Conservation (phyloP, 2,113 vertebrate species). For the Salvator merianae region DNA sequence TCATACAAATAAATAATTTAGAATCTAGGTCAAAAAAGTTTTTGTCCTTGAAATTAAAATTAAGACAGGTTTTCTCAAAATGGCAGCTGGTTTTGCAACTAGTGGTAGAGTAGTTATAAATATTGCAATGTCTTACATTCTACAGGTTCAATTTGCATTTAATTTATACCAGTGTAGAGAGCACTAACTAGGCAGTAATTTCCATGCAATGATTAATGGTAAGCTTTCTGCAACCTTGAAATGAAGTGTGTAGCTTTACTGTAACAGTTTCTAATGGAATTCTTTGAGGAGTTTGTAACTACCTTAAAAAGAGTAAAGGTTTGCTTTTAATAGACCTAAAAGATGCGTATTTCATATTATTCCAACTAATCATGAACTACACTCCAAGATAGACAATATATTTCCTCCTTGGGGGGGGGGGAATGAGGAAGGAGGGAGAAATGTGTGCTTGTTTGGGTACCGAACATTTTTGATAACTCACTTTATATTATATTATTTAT, state of each 20-base stretch:
- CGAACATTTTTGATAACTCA: too few species aligned
- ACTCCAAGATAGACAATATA: too few species aligned
- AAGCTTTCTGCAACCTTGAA: not conserved
- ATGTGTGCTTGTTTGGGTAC: too few species aligned
- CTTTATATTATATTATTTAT: too few species aligned
- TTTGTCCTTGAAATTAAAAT: too few species aligned
- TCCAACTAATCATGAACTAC: too few species aligned
- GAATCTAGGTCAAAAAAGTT: too few species aligned
- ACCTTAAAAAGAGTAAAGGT: not conserved
- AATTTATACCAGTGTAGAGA: not conserved
- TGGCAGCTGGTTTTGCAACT: not conserved
- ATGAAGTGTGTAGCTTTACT: not conserved
- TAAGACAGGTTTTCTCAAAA: too few species aligned
- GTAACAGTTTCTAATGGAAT: not conserved
- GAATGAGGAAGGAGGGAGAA: too few species aligned
- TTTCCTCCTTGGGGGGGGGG: too few species aligned
- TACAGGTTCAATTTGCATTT: not conserved
- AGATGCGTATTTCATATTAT: too few species aligned
- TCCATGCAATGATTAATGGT: not conserved
- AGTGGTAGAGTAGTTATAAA: not conserved
- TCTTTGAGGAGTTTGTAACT: not conserved
- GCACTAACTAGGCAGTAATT: not conserved
- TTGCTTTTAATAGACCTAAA: not conserved
- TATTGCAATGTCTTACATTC: not conserved
- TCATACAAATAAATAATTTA: too few species aligned